Conservation (phyloP, 2,113 vertebrate genomes). For the Craseonycteris thonglongyai region DNA sequence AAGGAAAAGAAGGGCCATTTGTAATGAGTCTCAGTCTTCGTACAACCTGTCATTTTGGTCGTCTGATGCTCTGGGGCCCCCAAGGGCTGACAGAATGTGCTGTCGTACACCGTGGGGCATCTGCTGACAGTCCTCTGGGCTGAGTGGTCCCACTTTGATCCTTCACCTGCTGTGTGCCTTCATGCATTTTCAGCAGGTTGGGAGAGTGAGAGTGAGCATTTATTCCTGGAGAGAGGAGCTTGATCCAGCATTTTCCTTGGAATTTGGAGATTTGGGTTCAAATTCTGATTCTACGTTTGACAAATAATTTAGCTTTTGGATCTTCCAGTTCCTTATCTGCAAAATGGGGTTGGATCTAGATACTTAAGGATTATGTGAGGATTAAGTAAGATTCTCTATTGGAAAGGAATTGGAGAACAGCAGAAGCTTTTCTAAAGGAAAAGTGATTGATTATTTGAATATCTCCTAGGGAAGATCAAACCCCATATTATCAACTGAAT, state of each 20-base stretch:
- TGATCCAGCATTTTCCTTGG: neutral
- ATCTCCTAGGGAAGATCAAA: neutral
- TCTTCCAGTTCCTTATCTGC: neutral
- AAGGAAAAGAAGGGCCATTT: conserved; percentile 46
- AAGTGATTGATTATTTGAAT: neutral
- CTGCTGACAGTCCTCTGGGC: neutral
- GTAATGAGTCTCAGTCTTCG: conserved; percentile 30
- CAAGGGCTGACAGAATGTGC: conserved; percentile 30
- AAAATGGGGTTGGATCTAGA: neutral
- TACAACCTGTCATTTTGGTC: conserved; percentile 31
- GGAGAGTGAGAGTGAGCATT: neutral
- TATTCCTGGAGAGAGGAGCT: neutral
- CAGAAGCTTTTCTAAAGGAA: neutral
- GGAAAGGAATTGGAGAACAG: neutral
- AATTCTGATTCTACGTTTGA: neutral
- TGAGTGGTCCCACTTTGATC: neutral
- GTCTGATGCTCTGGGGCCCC: conserved; percentile 17
- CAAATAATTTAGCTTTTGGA: neutral
- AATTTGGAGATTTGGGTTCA: conserved; percentile 9
- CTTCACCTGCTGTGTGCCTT: neutral
- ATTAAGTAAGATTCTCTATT: neutral
- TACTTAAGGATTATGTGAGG: neutral
- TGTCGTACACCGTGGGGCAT: conserved; percentile 27
- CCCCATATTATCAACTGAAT: neutral
- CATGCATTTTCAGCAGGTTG: neutral